Base-by-base conservation (phyloP, 1,140 invertebrate species). In the Pseudomyrmex gracilis region DNA sequence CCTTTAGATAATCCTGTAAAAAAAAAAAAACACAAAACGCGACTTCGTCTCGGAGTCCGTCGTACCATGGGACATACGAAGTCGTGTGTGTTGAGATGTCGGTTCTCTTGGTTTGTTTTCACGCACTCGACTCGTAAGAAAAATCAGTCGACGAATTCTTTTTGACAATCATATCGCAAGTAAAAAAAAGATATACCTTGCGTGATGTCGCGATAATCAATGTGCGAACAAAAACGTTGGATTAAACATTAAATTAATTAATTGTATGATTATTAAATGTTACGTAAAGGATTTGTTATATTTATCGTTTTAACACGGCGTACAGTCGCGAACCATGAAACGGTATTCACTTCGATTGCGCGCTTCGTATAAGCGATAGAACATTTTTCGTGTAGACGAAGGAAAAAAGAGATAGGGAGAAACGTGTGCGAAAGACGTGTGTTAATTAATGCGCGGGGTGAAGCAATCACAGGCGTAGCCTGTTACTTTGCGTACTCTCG, bases 1-100 rank as follows among this genome's bases (percentile, higher is more conserved):
- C 17, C 74, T 66, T 66, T 34, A 34, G 34, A 34, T 34, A 53
- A 83, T 63, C 63, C 67, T 34, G 5, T 34, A 34, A n/a, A n/a
- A n/a, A n/a, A n/a, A n/a, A n/a, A n/a, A n/a, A n/a, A 63, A 22
- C 60, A 64, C 49, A 61, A 85, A 80, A 63, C 74, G 58, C 68
- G 58, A 55, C 58, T 88, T 89, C 74, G 60, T 61, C 43, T 83
- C 66, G 71, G 60, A 85, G 70, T 34, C 53, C 78, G 49, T 78
- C 70, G 60, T 76, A 90, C 91, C 91, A 92, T 92, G 91, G 91
- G 91, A 92, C 90, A 92, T 92, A 91, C 91, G 86, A 64, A 61
- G 9, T 63, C 55, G 63, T 66, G 34, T 24, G 22, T 83, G 34
- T 49, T 64, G 74, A 49, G 7, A 74, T 22, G 77, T 73, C 47